phyloP scores from a whole-genome alignment of 2,888 invertebrate genomes.

The Adineta ricciae region DNA sequence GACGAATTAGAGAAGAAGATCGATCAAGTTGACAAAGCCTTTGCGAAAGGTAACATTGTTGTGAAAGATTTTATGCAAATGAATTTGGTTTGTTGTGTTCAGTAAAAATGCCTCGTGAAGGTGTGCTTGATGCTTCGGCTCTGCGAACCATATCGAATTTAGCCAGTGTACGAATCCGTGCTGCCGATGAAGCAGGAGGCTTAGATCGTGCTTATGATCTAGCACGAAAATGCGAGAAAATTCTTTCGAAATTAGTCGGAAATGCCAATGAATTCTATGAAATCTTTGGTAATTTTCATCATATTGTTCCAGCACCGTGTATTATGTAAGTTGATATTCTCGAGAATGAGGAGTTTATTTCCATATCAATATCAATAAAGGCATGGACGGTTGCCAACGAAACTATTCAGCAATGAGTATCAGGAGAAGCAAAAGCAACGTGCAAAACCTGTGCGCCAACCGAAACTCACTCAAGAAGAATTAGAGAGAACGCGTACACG shows the following conservation, averaged over 20 bases:
- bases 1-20: background rate
- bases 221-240: background rate
- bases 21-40: background rate
- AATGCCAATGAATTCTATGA: background rate
- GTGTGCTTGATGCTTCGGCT: slow-evolving; percentile 5
- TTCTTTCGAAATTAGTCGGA: background rate
- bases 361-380: background rate
- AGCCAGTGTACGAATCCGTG: background rate
- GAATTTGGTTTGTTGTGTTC: background rate
- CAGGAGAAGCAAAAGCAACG: background rate
- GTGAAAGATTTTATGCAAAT: too few relatives aligned
- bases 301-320: background rate
- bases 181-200: background rate
- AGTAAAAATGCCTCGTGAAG: background rate
- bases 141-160: background rate
- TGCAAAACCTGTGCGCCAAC: background rate
- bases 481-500: slow-evolving; percentile 8
- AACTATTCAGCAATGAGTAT: background rate
- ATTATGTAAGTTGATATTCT: background rate
- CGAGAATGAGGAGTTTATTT: background rate
- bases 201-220: background rate
- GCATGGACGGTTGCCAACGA: background rate
- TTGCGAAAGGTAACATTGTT: background rate
- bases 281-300: background rate
- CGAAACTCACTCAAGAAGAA: background rate